These are phyloP conservation scores for Dendrophyllia cribrosa DNA, from an alignment of 64 coral and sea anemone genomes.

Conservation along the genomic window DNA sequence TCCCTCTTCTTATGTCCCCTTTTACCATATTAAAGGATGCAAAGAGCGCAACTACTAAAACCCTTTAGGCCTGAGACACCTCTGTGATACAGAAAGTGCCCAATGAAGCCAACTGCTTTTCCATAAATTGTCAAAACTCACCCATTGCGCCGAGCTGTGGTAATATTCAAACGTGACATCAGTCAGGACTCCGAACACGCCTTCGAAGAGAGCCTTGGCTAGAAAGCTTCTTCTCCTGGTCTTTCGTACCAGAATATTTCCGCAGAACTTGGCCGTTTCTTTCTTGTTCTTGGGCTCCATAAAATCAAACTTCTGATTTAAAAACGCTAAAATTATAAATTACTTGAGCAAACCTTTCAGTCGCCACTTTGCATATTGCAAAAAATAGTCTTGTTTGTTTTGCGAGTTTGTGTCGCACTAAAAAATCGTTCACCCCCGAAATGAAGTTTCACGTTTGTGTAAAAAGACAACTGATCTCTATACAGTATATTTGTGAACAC, in stretches of 20 bases:
- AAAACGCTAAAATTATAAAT: background rate
- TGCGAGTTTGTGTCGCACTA: background rate
- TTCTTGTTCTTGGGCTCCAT: conserved; percentile 34
- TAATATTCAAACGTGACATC: conserved; percentile 79
- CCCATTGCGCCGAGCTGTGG: conserved; percentile 81
- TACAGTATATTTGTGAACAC: background rate
- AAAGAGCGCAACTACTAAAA: too few relatives aligned
- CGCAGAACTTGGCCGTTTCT: conserved; percentile 72
- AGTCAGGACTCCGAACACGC: conserved; percentile 86
- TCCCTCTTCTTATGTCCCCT: too few relatives aligned
- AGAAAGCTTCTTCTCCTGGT: conserved; percentile 74
- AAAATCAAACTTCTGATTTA: background rate
- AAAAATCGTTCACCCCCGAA: background rate
- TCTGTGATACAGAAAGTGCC: background rate
- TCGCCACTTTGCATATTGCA: conserved; percentile 19
- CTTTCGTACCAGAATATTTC: conserved; percentile 82
- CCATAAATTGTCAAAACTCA: conserved; percentile 41
- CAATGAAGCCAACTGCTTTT: background rate
- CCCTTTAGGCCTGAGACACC: background rate
- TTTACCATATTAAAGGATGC: too few relatives aligned
- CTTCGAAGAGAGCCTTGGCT: conserved; percentile 72
- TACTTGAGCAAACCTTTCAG: conserved; percentile 7
- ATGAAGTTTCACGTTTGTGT: too few relatives aligned
- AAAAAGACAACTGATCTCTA: too few relatives aligned
- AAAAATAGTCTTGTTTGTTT: background rate